Evolutionary conservation across 2,113 vertebrate genomes (phyloP).

Genomic region (Forbesichthys papilliferus): DNA sequence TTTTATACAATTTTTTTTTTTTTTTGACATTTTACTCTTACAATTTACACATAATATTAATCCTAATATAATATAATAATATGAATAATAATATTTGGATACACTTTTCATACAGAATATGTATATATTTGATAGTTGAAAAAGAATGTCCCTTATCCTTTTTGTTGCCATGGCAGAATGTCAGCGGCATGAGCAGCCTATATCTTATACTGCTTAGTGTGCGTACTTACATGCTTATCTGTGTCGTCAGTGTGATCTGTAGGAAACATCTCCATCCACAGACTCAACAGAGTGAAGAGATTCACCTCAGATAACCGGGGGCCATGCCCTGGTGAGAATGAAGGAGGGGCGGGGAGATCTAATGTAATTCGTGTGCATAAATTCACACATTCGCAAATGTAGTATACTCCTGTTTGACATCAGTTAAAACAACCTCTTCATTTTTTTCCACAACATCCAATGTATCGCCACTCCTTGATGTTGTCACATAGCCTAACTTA

Average conservation of each 20-base stretch:
- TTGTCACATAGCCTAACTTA: too few species aligned
- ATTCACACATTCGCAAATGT: too few species aligned
- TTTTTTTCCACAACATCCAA: background rate
- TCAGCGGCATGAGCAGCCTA: background rate
- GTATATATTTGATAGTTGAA: too few species aligned
- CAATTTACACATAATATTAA: too few species aligned
- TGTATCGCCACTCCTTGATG: too few species aligned
- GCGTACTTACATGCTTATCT: conserved; percentile 50
- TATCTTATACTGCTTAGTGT: background rate
- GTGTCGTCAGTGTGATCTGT: conserved; percentile 49
- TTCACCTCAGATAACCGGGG: conserved; percentile 91
- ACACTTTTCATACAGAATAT: too few species aligned
- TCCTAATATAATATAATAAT: too few species aligned
- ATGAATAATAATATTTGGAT: too few species aligned
- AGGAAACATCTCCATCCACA: conserved; percentile 97
- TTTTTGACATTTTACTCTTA: too few species aligned
- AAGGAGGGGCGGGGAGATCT: background rate
- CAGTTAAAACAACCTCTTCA: too few species aligned
- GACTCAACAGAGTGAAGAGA: conserved; percentile 89
- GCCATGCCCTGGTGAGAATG: conserved; percentile 77
- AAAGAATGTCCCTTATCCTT: background rate
- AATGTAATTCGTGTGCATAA: background rate
- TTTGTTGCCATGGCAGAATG: background rate
- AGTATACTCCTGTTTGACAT: too few species aligned
- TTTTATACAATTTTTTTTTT: too few species aligned